These are phyloP conservation scores for Oligia latruncula DNA, from an alignment of 2,888 invertebrate genomes.

Conservation along the genomic window DNA sequence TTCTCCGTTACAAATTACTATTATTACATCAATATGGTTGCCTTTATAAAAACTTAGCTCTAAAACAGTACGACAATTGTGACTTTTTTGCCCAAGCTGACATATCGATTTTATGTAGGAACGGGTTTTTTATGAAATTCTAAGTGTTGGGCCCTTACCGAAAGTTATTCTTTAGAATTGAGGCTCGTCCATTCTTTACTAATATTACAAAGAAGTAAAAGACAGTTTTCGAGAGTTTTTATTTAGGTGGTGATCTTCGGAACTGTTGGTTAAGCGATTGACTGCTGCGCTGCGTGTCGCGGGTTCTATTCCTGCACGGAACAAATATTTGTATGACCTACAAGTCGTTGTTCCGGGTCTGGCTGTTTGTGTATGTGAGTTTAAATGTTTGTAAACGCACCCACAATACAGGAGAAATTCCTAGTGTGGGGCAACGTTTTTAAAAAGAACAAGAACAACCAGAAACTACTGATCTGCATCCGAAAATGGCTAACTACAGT, in stretches of 20 bases:
- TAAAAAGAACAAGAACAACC: too few relatives aligned
- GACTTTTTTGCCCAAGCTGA: not conserved
- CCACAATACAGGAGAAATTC: too few relatives aligned
- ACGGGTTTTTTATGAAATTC: not conserved
- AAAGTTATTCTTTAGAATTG: not conserved
- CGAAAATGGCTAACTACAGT: not conserved
- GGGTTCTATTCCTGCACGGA: too few relatives aligned
- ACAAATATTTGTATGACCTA: too few relatives aligned
- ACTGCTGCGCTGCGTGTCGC: too few relatives aligned
- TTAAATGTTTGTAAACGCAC: too few relatives aligned
- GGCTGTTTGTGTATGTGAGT: too few relatives aligned
- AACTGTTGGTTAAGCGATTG: too few relatives aligned
- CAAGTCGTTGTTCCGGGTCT: too few relatives aligned
- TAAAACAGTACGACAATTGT: slow-evolving; percentile 14
- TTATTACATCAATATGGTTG: not conserved
- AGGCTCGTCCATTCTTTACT: not conserved
- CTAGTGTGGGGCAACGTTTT: too few relatives aligned
- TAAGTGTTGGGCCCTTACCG: not conserved
- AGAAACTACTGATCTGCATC: too few relatives aligned
- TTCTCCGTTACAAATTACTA: slow-evolving; percentile 14
- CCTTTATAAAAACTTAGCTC: slow-evolving; percentile 5
- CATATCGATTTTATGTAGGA: not conserved
- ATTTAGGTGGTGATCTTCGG: not conserved
- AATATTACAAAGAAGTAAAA: not conserved
- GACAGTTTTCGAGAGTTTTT: not conserved